Percentiles rank a stretch among this genome's conserved stretches.
These are phyloP conservation scores for Sarcophaga variegata DNA, from an alignment of 2,888 invertebrate genomes.

Conservation along the genomic window DNA sequence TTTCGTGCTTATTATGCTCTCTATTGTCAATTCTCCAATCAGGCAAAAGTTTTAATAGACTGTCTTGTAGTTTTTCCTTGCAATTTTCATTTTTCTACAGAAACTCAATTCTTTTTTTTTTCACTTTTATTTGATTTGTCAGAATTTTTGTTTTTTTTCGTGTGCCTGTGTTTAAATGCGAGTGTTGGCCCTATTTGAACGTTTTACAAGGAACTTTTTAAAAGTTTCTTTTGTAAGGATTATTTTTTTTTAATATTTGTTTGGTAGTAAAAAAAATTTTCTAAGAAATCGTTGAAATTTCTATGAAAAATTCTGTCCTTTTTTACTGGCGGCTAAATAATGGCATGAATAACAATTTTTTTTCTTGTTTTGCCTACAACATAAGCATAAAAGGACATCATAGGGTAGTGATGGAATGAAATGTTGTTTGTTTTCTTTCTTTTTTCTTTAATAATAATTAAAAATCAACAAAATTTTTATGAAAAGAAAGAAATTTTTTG, in stretches of 20 bases:
- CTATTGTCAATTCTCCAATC: slow-evolving; percentile 32
- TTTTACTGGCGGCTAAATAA: background rate
- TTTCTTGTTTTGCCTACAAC: background rate
- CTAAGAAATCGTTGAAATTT: slow-evolving; percentile 15
- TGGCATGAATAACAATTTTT: background rate
- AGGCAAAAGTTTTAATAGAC: slow-evolving; percentile 62
- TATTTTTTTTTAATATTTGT: slow-evolving; percentile 1
- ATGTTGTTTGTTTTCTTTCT: background rate
- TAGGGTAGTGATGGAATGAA: too few species aligned
- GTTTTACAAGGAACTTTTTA: background rate
- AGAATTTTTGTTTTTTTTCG: slow-evolving; percentile 15
- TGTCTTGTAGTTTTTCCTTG: slow-evolving; percentile 9
- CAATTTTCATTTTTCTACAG: slow-evolving; percentile 8
- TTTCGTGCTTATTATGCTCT: background rate
- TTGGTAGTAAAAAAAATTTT: slow-evolving; percentile 14
- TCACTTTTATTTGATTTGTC: slow-evolving; percentile 32
- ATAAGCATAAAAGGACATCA: slow-evolving; percentile 2
- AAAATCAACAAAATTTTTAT: slow-evolving; percentile 29
- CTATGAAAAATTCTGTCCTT: background rate
- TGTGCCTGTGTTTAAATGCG: background rate
- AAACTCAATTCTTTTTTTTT: background rate
- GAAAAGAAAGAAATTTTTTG: background rate
- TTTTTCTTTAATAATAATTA: slow-evolving; percentile 13
- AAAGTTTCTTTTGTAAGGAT: slow-evolving; percentile 31
- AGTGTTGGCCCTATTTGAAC: background rate